Conservation (phyloP, 2,113 vertebrate genomes). For the Nematolebias whitei region DNA sequence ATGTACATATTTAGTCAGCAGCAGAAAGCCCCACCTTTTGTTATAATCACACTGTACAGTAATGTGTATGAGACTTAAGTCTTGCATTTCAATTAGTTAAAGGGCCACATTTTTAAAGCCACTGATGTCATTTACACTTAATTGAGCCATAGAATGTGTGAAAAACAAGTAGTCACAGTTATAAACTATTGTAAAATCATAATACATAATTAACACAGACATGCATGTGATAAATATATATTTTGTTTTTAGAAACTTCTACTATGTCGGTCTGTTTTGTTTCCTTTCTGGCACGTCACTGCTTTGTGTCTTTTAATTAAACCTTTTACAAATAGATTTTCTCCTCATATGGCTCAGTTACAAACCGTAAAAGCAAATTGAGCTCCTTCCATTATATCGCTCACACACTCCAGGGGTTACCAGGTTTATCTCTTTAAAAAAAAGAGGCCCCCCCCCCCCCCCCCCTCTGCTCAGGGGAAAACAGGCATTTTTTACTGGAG, state of each 20-base stretch:
- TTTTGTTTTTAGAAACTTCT: too few species aligned
- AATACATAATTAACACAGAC: too few species aligned
- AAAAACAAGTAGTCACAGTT: too few species aligned
- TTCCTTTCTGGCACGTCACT: too few species aligned
- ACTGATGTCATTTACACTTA: too few species aligned
- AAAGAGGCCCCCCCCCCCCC: not conserved
- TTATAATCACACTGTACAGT: constrained; percentile 1
- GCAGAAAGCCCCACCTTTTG: constrained; percentile 26
- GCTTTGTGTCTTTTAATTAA: too few species aligned
- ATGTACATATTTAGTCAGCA: constrained; percentile 2
- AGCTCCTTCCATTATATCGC: not conserved
- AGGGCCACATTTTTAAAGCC: not conserved
- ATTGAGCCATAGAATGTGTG: too few species aligned
- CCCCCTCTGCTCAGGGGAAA: too few species aligned
- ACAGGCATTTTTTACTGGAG: not conserved
- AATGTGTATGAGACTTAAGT: constrained; percentile 11
- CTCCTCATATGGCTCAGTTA: not conserved
- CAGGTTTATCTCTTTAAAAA: not conserved
- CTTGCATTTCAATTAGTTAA: not conserved
- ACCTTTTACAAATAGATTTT: not conserved
- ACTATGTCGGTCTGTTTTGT: too few species aligned
- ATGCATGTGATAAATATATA: too few species aligned
- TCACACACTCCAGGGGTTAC: not conserved
- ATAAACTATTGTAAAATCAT: too few species aligned
- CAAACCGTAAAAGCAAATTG: not conserved